phyloP scores from a whole-genome alignment of 2,113 vertebrate species.

The Fulmarus glacialis region DNA sequence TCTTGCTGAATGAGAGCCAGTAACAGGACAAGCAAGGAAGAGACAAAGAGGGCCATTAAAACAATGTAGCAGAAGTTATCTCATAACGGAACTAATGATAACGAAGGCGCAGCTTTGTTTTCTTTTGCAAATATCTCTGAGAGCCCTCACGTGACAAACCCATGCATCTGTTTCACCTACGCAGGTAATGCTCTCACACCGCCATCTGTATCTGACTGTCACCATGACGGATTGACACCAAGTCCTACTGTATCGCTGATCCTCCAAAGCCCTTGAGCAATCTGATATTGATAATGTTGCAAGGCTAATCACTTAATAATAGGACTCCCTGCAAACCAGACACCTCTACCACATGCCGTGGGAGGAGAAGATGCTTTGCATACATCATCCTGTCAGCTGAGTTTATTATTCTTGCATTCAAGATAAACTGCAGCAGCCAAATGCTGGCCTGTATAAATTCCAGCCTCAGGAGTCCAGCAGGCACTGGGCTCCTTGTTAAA shows the following conservation, averaged over 20 bases:
- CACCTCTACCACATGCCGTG: slow-evolving; percentile 49
- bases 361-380: slow-evolving; percentile 75
- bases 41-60: not conserved
- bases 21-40: not conserved
- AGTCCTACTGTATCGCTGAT: slow-evolving; percentile 23
- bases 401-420: slow-evolving; percentile 79
- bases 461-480: slow-evolving; percentile 68
- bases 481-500: slow-evolving; percentile 64
- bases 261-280: slow-evolving; percentile 60
- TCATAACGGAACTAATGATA: not conserved
- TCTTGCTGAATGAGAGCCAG: not conserved
- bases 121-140: not conserved
- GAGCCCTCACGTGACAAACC: not conserved
- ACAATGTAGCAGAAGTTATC: not conserved
- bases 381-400: slow-evolving; percentile 77
- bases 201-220: not conserved
- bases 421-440: slow-evolving; percentile 79
- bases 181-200: not conserved
- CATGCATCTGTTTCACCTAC: not conserved
- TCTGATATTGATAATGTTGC: slow-evolving; percentile 65
- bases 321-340: slow-evolving; percentile 66
- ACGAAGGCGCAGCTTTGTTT: not conserved
- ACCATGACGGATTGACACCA: not conserved
- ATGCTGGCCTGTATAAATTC: slow-evolving; percentile 79
- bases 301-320: slow-evolving; percentile 74